Evolutionary conservation across 2,888 invertebrate genomes (phyloP).

Genomic region (Scelioninae gen. 2): DNA sequence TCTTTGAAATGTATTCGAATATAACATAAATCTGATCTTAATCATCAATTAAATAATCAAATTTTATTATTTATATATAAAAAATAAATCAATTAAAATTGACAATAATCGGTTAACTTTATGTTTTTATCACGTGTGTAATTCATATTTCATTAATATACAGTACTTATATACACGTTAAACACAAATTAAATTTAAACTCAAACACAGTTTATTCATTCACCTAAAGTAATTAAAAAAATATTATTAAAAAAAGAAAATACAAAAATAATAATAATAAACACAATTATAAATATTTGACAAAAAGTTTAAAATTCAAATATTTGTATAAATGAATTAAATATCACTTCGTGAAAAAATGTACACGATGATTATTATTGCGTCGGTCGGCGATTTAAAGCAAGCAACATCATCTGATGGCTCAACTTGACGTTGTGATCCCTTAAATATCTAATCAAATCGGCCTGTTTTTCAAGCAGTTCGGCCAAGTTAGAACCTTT

Average conservation of each 20-base stretch:
- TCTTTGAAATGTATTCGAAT: no score
- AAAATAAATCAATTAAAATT: no score
- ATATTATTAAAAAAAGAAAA: conserved; percentile 4
- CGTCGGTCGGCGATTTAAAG: conserved; percentile 63
- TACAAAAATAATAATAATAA: conserved; percentile 4
- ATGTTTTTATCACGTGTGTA: conserved; percentile 19
- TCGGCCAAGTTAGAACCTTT: conserved; percentile 74
- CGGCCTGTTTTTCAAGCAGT: conserved; percentile 83
- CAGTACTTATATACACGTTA: conserved; percentile 17
- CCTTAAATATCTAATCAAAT: conserved; percentile 81
- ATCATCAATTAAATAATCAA: no score
- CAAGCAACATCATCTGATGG: conserved; percentile 78
- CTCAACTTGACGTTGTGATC: conserved; percentile 82
- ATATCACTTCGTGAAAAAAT: conserved; percentile 27
- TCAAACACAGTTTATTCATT: neutral
- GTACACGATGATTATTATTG: conserved; percentile 49
- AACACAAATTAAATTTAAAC: conserved; percentile 17
- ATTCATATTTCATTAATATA: conserved; percentile 30
- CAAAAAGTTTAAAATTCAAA: conserved; percentile 1
- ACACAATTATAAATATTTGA: neutral
- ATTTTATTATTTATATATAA: no score
- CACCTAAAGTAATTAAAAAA: neutral
- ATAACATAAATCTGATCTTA: no score
- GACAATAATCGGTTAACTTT: conserved; percentile 9
- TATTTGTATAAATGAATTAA: conserved; percentile 5